phyloP scores from a whole-genome alignment of 2,888 invertebrate species.

The Caenorhabditis sulstoni region DNA sequence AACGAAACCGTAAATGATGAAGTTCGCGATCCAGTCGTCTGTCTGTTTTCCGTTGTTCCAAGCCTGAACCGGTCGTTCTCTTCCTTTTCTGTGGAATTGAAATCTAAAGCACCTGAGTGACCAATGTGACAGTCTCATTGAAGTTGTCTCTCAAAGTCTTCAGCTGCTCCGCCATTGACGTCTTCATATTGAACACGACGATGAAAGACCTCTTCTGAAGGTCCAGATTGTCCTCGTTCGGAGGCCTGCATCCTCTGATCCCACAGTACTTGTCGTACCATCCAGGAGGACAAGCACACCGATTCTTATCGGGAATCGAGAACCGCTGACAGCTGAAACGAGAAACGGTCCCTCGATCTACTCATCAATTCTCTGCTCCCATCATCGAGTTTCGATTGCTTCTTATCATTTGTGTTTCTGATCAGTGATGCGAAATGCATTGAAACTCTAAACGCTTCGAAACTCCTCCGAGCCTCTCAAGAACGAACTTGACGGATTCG shows the following conservation, averaged over 20 bases:
- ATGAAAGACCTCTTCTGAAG: constrained; percentile 45
- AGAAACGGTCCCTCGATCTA: too few relatives aligned
- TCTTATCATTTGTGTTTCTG: constrained; percentile 5
- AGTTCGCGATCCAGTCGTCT: constrained; percentile 52
- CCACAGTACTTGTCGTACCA: constrained; percentile 61
- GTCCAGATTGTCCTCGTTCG: constrained; percentile 53
- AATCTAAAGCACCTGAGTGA: constrained; percentile 10
- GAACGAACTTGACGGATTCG: constrained; percentile 52
- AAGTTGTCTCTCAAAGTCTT: constrained; percentile 32
- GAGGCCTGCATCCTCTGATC: constrained; percentile 60
- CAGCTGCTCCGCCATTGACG: constrained; percentile 40
- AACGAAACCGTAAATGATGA: constrained; percentile 53
- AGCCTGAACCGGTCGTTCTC: constrained; percentile 1
- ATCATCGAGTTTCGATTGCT: background rate
- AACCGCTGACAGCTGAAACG: constrained; percentile 55
- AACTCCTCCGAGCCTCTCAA: too few relatives aligned
- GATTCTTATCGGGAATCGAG: constrained; percentile 50
- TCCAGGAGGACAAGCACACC: constrained; percentile 61
- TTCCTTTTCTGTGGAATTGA: background rate
- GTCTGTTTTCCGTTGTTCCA: background rate
- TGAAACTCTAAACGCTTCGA: background rate
- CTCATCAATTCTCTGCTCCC: background rate
- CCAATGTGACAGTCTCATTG: constrained; percentile 13
- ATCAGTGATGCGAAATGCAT: constrained; percentile 1
- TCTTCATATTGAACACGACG: constrained; percentile 54